Conservation (phyloP, 2,888 invertebrate species). For the Oxytorus armatus region DNA sequence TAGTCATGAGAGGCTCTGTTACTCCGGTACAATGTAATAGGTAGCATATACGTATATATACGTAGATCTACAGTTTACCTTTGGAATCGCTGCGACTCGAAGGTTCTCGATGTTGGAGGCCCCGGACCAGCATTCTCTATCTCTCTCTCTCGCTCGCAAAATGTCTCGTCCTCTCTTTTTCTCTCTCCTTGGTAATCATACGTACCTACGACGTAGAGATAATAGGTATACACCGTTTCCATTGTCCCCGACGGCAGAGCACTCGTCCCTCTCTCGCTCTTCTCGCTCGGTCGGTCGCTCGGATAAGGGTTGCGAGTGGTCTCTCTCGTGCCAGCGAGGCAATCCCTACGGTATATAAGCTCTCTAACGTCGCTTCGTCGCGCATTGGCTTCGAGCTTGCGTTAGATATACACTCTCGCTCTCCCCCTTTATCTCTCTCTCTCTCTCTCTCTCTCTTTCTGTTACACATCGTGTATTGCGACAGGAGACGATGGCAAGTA, state of each 20-base stretch:
- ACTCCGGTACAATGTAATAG: constrained; percentile 17
- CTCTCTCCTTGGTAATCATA: constrained; percentile 44
- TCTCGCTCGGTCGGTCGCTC: constrained; percentile 56
- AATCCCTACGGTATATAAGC: constrained; percentile 51
- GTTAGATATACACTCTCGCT: constrained; percentile 52
- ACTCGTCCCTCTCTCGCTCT: constrained; percentile 66
- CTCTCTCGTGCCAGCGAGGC: constrained; percentile 41
- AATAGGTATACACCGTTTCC: constrained; percentile 68
- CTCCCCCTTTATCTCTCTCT: constrained; percentile 4
- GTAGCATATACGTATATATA: constrained; percentile 23
- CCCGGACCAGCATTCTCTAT: constrained; percentile 65
- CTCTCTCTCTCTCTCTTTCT: constrained; percentile 5
- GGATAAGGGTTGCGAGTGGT: constrained; percentile 61
- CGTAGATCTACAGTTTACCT: constrained; percentile 42
- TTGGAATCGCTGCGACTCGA: constrained; percentile 46
- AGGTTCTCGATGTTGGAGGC: constrained; percentile 45
- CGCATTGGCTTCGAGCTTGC: constrained; percentile 55
- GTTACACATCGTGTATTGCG: neutral
- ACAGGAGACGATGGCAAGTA: constrained; percentile 72
- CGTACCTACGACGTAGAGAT: constrained; percentile 45
- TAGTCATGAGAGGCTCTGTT: constrained; percentile 19
- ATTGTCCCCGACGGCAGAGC: constrained; percentile 74
- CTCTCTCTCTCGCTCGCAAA: constrained; percentile 31
- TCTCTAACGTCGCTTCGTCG: constrained; percentile 44
- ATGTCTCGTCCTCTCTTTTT: constrained; percentile 61